These are phyloP conservation scores for Leucoma salicis DNA, from an alignment of 2,888 invertebrate species.

Conservation along the genomic window DNA sequence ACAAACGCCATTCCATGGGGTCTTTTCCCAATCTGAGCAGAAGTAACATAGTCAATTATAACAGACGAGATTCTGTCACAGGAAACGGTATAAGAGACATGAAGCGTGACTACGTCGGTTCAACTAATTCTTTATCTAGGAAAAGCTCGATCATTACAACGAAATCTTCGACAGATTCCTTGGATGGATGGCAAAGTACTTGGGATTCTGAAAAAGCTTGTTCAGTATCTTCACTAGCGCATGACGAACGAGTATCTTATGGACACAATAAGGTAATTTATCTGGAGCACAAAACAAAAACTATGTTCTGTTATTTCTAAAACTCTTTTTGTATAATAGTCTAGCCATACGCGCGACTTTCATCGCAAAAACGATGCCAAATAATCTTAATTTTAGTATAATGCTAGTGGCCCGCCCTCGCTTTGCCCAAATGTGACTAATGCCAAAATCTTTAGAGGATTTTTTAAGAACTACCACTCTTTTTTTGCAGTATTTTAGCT, in stretches of 20 bases:
- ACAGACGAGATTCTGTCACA: constrained; percentile 66
- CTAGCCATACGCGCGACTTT: too few species aligned
- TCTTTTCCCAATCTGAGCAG: constrained; percentile 67
- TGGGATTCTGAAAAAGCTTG: constrained; percentile 86
- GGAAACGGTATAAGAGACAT: constrained; percentile 69
- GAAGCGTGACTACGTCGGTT: constrained; percentile 80
- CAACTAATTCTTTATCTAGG: constrained; percentile 67
- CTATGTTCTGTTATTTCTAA: too few species aligned
- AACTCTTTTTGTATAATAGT: too few species aligned
- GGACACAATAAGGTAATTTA: constrained; percentile 68
- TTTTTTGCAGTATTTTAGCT: too few species aligned
- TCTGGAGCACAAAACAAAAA: constrained; percentile 17
- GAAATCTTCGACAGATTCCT: constrained; percentile 86
- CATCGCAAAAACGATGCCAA: too few species aligned
- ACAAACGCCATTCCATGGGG: constrained; percentile 72
- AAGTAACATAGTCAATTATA: constrained; percentile 66
- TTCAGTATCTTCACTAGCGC: constrained; percentile 82
- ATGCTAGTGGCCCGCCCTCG: constrained; percentile 18
- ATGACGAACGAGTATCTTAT: constrained; percentile 77
- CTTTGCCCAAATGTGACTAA: background rate
- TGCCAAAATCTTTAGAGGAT: too few species aligned
- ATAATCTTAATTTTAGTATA: too few species aligned
- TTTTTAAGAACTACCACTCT: too few species aligned
- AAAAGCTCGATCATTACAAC: constrained; percentile 77
- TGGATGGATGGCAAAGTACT: constrained; percentile 86